phyloP scores from a whole-genome alignment of 2,797 vertebrate genomes.

The Cuniculus paca region DNA sequence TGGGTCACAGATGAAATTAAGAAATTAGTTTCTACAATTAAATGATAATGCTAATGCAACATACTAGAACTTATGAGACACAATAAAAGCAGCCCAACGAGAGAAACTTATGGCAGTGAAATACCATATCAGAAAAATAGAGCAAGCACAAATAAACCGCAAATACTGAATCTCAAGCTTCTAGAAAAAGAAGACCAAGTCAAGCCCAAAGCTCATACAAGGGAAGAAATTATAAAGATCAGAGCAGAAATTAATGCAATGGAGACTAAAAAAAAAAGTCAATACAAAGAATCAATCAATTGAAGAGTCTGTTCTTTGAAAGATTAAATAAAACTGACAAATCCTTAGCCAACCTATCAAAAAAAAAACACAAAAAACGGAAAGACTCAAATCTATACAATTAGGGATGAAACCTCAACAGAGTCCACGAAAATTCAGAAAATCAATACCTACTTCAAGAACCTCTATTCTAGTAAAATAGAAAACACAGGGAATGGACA shows the following conservation, averaged over 20 bases:
- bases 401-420: not conserved
- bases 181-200: not conserved
- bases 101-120: not conserved
- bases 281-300: not conserved
- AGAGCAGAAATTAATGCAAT: not conserved
- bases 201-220: not conserved
- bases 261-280: not conserved
- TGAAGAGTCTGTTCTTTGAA: not conserved
- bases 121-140: not conserved
- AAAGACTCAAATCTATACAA: not conserved
- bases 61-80: not conserved
- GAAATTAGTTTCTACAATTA: not conserved
- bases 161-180: not conserved
- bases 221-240: not conserved
- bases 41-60: not conserved
- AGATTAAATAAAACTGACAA: not conserved
- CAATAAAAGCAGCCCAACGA: not conserved
- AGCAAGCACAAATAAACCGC: not conserved
- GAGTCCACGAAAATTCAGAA: not conserved
- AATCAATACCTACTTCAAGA: not conserved
- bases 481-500: not conserved
- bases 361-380: not conserved
- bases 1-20: not conserved
- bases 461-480: not conserved
- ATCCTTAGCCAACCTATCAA: not conserved